Percentiles rank a stretch among this genome's conserved stretches.
These are phyloP conservation scores for Thaumatotibia leucotreta DNA, from an alignment of 1,140 invertebrate genomes.

Conservation along the genomic window DNA sequence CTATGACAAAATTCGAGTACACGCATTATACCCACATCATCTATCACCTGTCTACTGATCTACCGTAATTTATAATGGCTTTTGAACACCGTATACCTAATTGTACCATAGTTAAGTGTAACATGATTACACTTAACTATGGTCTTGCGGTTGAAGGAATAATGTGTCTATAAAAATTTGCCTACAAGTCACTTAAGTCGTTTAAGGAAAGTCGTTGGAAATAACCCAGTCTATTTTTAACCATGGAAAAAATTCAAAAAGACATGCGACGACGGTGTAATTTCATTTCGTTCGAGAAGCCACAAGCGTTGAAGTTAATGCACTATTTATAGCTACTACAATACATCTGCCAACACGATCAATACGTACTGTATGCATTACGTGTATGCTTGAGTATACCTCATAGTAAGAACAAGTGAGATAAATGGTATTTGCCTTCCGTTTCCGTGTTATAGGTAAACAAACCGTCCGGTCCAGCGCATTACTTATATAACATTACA, in stretches of 20 bases:
- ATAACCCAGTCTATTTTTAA: constrained; percentile 6
- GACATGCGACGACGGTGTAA: neutral
- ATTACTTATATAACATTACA: neutral
- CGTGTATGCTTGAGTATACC: neutral
- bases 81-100: neutral
- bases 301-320: neutral
- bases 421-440: neutral
- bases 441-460: neutral
- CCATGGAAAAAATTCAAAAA: neutral
- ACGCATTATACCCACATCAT: neutral
- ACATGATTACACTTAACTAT: neutral
- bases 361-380: neutral
- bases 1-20: neutral
- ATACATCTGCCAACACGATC: neutral
- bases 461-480: neutral
- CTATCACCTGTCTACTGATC: neutral
- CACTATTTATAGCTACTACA: neutral
- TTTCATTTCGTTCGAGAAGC: constrained; percentile 12
- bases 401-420: neutral
- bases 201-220: neutral
- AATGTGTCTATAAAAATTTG: neutral
- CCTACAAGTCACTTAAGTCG: neutral
- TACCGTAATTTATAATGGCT: neutral
- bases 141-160: neutral
- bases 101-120: too few species aligned